Evolutionary conservation across 1,140 invertebrate genomes (phyloP), one percentile per base, ranked within the genome.

Genomic region (Lordiphosa mommai): DNA sequence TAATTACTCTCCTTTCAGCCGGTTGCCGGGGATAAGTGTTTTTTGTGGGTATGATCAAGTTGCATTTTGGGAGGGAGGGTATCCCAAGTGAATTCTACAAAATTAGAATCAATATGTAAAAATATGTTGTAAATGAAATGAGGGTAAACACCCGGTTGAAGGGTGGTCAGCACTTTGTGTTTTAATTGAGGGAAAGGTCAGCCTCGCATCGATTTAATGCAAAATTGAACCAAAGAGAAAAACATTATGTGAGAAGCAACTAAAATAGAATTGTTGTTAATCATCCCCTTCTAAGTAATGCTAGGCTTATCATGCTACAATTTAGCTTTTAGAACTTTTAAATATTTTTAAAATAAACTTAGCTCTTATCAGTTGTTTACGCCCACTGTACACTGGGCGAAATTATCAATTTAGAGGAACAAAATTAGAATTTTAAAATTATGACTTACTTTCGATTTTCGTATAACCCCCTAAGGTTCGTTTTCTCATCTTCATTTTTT

Each of bases 111-210:
- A 67, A 57, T 65, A 59, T 38, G 37, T 43, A 43, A 7, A 14
- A 10, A 43, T n/a, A 43, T 33, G 36, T 36, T 23, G 57, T 51
- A 68, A 79, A 72, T 67, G 72, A 76, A 33, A 30, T 30, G 44
- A 17, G 27, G 66, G 48, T 49, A 66, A 80, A 33, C 40, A 17
- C 70, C 34, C 37, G 51, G 36, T 50, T 46, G 14, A 38, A 67
- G 77, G 76, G 74, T 66, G 72, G 10, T 41, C 34, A 14, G 23
- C 5, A 27, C 29, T 40, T 23, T 36, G 4, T 34, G 7, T 30
- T 71, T 59, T 80, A 76, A 82, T 80, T 80, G 77, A 80, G 76
- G 76, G 66, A 80, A 80, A 80, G 76, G 76, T 80, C 76, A 84
- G 58, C 67, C 53, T 58, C 57, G 76, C 71, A 82, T 80, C 76